Conservation (phyloP, 2,113 vertebrate species). For the Heterocephalus glaber region DNA sequence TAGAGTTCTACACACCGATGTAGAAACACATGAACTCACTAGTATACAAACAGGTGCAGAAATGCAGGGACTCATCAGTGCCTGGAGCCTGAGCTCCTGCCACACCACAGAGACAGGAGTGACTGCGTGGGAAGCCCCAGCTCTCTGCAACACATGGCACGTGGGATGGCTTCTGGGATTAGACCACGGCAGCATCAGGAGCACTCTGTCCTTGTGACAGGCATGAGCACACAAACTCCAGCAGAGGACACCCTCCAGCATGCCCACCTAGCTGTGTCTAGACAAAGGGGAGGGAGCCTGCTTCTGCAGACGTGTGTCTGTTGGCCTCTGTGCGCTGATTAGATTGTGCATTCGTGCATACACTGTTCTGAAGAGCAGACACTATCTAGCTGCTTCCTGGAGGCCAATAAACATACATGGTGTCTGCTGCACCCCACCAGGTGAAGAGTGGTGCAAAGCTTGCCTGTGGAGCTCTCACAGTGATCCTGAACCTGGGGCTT, state of each 20-base stretch:
- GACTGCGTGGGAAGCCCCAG: too few species aligned
- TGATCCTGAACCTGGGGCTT: not conserved
- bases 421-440: not conserved
- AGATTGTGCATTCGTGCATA: not conserved
- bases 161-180: not conserved
- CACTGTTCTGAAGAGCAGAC: not conserved
- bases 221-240: not conserved
- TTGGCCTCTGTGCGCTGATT: not conserved
- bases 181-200: not conserved
- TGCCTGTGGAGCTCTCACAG: not conserved
- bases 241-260: not conserved
- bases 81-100: not conserved
- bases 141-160: rapidly evolving
- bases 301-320: not conserved
- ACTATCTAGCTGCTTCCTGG: not conserved
- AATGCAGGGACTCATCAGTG: not conserved
- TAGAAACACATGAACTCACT: not conserved
- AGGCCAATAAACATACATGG: not conserved
- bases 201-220: not conserved
- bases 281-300: too few species aligned
- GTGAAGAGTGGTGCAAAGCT: not conserved
- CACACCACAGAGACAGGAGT: not conserved
- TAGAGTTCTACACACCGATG: not conserved
- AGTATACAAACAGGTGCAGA: not conserved
- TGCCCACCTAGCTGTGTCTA: not conserved